phyloP scores from a whole-genome alignment of 2,113 vertebrate genomes.

The Buteo buteo region DNA sequence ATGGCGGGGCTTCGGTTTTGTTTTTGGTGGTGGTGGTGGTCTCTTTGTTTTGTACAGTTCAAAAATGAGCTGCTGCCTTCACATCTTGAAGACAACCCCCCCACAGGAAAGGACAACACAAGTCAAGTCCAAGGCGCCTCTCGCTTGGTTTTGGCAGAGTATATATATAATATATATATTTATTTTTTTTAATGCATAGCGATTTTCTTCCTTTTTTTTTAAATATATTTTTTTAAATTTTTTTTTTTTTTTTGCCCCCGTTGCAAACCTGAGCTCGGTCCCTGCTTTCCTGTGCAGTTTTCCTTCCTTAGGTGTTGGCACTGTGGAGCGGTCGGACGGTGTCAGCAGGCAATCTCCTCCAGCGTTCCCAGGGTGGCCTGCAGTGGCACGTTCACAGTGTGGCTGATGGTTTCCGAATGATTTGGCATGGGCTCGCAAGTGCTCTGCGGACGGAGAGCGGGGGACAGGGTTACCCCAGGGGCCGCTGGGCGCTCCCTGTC shows the following conservation, averaged over 20 bases:
- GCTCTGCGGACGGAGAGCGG: constrained; percentile 73
- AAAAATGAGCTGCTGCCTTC: constrained; percentile 53
- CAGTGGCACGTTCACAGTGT: constrained; percentile 92
- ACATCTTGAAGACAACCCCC: constrained; percentile 38
- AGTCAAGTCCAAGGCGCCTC: constrained; percentile 70
- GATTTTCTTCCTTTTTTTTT: constrained; percentile 38
- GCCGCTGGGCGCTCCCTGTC: background rate
- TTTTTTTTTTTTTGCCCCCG: constrained; percentile 14
- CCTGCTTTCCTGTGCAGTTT: constrained; percentile 64
- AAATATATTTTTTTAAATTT: background rate
- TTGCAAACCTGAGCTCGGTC: constrained; percentile 68
- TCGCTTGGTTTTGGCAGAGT: constrained; percentile 71
- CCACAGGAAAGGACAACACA: constrained; percentile 56
- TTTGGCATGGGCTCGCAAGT: constrained; percentile 93
- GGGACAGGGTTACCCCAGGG: background rate
- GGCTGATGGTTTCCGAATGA: constrained; percentile 95
- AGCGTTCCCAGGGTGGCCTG: constrained; percentile 91
- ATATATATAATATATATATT: constrained; percentile 62
- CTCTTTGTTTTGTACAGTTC: constrained; percentile 50
- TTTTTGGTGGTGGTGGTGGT: background rate
- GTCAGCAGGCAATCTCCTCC: constrained; percentile 98
- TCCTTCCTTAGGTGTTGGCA: constrained; percentile 35
- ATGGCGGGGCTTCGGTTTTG: constrained; percentile 30
- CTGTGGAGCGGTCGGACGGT: background rate
- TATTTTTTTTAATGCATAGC: constrained; percentile 53